Evolutionary conservation across 2,113 vertebrate genomes (phyloP).

Genomic region (Polypterus bichir): DNA sequence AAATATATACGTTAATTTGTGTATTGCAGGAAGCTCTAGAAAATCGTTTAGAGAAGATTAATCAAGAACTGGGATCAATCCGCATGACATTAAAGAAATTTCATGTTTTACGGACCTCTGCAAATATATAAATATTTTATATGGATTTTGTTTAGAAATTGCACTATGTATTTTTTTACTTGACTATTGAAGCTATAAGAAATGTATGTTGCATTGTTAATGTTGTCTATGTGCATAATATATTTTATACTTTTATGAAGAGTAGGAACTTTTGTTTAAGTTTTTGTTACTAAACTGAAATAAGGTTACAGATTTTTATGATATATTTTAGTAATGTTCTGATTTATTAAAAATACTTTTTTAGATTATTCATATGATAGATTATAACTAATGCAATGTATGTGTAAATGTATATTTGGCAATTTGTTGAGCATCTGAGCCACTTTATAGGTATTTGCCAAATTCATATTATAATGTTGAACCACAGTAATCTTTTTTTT

Average conservation of each 20-base stretch:
- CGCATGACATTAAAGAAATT: slow-evolving; percentile 91
- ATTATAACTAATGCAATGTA: slow-evolving; percentile 3
- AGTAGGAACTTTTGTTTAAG: slow-evolving; percentile 46
- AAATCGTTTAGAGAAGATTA: slow-evolving; percentile 79
- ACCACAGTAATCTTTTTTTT: too few relatives aligned
- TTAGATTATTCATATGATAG: slow-evolving; percentile 26
- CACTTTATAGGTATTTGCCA: too few relatives aligned
- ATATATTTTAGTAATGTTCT: slow-evolving; percentile 48
- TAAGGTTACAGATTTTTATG: slow-evolving; percentile 30
- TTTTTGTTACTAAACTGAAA: slow-evolving; percentile 29
- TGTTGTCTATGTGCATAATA: slow-evolving; percentile 31
- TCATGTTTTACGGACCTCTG: slow-evolving; percentile 76
- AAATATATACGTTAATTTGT: neutral
- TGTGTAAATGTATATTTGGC: too few relatives aligned
- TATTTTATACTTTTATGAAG: slow-evolving; percentile 40
- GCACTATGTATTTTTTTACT: slow-evolving; percentile 6
- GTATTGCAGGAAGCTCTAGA: slow-evolving; percentile 73
- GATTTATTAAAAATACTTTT: slow-evolving; percentile 52
- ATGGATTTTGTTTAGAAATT: slow-evolving; percentile 17
- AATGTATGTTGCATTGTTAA: slow-evolving; percentile 24
- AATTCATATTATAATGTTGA: too few relatives aligned
- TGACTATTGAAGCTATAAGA: neutral
- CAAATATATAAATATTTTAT: slow-evolving; percentile 60
- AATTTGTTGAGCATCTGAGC: too few relatives aligned
- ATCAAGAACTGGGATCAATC: slow-evolving; percentile 76